These are phyloP conservation scores for Gisinianus flammeolus DNA, from an alignment of 2,888 invertebrate genomes.

Conservation along the genomic window DNA sequence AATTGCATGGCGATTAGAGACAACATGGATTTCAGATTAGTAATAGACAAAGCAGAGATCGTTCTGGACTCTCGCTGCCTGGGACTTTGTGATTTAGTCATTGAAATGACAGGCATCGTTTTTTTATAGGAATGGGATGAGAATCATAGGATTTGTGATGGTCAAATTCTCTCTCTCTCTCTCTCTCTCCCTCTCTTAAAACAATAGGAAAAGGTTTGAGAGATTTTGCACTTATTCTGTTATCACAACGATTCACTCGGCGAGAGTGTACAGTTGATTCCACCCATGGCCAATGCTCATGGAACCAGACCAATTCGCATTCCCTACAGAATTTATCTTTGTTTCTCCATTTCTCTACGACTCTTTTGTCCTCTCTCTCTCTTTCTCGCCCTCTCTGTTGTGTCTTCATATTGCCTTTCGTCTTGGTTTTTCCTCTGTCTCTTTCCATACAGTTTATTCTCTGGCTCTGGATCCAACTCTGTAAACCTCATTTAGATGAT, in stretches of 20 bases:
- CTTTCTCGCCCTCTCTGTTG: not conserved
- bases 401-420: not conserved
- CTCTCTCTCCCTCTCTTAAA: conserved; percentile 21
- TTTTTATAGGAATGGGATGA: not conserved
- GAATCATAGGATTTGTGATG: not conserved
- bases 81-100: not conserved
- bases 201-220: conserved; percentile 23
- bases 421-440: not conserved
- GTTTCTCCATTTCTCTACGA: not conserved
- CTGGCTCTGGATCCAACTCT: not conserved
- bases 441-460: not conserved
- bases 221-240: not conserved
- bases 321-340: conserved; percentile 2
- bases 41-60: not conserved
- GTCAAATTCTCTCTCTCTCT: conserved; percentile 30
- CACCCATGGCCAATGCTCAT: not conserved
- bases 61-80: not conserved
- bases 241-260: not conserved
- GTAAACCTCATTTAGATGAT: conserved; percentile 50
- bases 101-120: not conserved
- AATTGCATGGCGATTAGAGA: too few species aligned
- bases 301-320: not conserved
- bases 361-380: not conserved
- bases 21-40: conserved; percentile 17
- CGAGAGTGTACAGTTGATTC: not conserved